Conservation (phyloP, 53 echinoderm and acorn worm genomes). For the Patiria pectinifera region DNA sequence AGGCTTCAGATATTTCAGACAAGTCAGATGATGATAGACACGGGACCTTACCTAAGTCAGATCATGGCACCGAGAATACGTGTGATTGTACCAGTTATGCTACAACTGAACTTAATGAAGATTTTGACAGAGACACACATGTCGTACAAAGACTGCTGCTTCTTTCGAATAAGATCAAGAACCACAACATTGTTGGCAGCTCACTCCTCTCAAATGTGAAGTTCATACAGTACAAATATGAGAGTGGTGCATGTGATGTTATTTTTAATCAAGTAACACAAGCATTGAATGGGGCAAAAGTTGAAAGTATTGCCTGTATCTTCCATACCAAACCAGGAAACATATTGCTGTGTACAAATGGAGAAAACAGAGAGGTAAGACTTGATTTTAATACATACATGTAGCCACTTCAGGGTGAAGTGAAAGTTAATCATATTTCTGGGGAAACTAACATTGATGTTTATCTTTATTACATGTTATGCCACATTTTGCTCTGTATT, state of each 20-base stretch:
- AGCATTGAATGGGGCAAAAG: constrained; percentile 75
- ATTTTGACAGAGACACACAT: not conserved
- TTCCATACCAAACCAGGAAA: constrained; percentile 92
- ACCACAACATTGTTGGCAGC: constrained; percentile 76
- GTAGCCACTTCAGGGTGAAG: too few relatives aligned
- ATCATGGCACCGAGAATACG: not conserved
- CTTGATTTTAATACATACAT: not conserved
- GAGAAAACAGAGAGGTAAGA: constrained; percentile 92
- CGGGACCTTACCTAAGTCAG: constrained; percentile 37
- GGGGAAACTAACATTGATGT: not conserved
- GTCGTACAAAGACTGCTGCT: constrained; percentile 71
- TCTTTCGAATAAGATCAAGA: constrained; percentile 92
- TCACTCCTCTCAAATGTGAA: constrained; percentile 82
- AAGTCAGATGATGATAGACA: constrained; percentile 3
- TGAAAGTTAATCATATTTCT: too few relatives aligned
- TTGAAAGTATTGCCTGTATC: constrained; percentile 89
- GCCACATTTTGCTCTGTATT: too few relatives aligned
- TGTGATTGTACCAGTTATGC: not conserved
- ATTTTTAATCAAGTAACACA: constrained; percentile 74
- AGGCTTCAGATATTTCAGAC: not conserved
- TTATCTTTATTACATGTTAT: too few relatives aligned
- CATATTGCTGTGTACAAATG: constrained; percentile 87
- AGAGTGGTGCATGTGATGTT: constrained; percentile 77
- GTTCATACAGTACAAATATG: constrained; percentile 97
- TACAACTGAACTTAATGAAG: not conserved